phyloP scores from a whole-genome alignment of 1,140 invertebrate genomes.

The Aphelenchoides fujianensis region DNA sequence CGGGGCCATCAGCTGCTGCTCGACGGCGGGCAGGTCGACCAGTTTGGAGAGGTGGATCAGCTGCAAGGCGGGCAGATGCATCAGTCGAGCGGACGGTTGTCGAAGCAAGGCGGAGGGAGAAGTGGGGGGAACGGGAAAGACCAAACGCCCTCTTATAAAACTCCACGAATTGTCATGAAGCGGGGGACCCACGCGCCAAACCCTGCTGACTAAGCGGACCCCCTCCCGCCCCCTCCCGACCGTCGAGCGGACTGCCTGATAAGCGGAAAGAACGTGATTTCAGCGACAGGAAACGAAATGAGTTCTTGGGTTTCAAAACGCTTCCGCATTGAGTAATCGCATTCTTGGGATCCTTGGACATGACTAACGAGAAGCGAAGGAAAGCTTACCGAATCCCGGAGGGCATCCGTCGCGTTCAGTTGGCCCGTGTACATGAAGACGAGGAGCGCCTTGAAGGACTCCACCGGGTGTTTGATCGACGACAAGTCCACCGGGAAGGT shows the following conservation, averaged over 20 bases:
- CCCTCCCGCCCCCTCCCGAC: background rate
- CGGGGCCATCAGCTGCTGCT: constrained; percentile 10
- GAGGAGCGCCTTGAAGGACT: constrained; percentile 41
- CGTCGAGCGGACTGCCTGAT: too few relatives aligned
- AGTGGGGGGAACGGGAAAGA: background rate
- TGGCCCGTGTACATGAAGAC: constrained; percentile 44
- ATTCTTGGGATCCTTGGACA: background rate
- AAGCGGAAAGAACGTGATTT: background rate
- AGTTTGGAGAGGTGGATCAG: constrained; percentile 41
- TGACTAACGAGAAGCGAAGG: background rate
- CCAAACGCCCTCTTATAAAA: background rate
- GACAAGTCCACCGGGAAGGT: constrained; percentile 29
- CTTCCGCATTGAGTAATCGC: background rate
- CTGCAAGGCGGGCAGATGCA: constrained; percentile 27
- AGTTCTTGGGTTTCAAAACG: background rate
- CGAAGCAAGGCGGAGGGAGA: background rate
- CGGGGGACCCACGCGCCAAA: background rate
- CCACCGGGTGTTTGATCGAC: constrained; percentile 35
- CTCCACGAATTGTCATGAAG: background rate
- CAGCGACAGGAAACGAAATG: background rate
- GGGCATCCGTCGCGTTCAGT: constrained; percentile 12
- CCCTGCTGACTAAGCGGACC: background rate
- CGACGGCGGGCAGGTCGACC: constrained; percentile 36
- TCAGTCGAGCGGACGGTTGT: background rate
- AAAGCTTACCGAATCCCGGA: constrained; percentile 12